These are phyloP conservation scores for Apteryx owenii DNA, from an alignment of 2,113 vertebrate species.

Conservation along the genomic window DNA sequence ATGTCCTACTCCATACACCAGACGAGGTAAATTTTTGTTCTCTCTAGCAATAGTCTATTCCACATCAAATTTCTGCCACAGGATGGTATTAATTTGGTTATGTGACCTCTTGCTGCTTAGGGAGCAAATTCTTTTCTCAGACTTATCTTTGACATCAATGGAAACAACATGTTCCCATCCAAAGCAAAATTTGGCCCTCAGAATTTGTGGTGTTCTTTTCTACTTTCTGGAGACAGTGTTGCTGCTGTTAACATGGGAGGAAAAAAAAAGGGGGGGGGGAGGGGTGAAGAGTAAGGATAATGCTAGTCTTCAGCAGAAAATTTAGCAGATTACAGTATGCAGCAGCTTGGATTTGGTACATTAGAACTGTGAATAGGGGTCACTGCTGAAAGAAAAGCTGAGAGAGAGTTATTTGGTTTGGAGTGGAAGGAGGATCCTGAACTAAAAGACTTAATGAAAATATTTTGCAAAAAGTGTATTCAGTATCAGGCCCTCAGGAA, in stretches of 20 bases:
- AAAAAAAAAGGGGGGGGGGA: no score
- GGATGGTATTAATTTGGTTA: not conserved
- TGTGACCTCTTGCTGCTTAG: not conserved
- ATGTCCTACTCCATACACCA: not conserved
- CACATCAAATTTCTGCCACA: not conserved
- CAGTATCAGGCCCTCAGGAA: no score
- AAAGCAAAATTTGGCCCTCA: not conserved
- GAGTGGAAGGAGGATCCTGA: not conserved
- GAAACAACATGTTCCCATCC: not conserved
- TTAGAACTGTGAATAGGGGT: not conserved
- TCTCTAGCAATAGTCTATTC: not conserved
- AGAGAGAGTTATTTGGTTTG: not conserved
- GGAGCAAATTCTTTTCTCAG: not conserved
- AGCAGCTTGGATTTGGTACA: slow-evolving; percentile 30
- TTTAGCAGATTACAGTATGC: not conserved
- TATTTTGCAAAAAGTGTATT: not conserved
- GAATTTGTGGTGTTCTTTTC: not conserved
- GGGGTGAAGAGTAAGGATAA: not conserved
- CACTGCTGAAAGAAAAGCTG: not conserved
- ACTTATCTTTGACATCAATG: not conserved
- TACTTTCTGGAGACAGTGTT: not conserved
- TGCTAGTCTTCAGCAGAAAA: slow-evolving; percentile 1
- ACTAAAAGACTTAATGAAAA: not conserved
- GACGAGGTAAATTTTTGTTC: not conserved
- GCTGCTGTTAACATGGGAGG: not conserved